These are phyloP conservation scores for Chamaea fasciata DNA, from an alignment of 2,113 vertebrate species.

Conservation along the genomic window DNA sequence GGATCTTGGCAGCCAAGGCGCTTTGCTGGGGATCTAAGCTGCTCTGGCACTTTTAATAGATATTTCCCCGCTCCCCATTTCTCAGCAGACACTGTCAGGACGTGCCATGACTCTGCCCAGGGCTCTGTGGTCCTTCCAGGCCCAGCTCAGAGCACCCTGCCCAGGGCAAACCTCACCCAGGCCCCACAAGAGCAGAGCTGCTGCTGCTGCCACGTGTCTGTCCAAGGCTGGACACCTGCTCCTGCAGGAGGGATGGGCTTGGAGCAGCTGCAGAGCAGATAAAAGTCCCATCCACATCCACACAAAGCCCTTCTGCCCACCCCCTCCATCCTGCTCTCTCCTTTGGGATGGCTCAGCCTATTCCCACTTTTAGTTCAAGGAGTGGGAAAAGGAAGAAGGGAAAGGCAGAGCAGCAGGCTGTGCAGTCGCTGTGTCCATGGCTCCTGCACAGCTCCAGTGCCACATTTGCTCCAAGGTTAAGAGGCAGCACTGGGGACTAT, in stretches of 20 bases:
- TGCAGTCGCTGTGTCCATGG: background rate
- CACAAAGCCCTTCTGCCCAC: background rate
- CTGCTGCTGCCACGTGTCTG: fast-evolving
- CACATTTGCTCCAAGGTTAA: background rate
- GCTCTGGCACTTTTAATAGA: background rate
- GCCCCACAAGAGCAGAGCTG: background rate
- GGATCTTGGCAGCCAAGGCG: fast-evolving
- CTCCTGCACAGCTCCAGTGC: background rate
- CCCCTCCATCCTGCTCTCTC: background rate
- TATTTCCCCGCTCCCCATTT: background rate
- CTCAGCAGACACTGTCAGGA: background rate
- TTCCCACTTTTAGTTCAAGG: background rate
- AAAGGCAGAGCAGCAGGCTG: background rate
- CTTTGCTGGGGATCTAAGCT: background rate
- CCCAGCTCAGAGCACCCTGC: background rate
- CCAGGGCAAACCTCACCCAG: background rate
- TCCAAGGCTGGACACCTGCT: background rate
- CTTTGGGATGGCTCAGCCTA: background rate
- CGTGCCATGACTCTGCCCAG: fast-evolving
- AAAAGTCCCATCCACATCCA: background rate
- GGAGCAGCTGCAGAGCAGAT: background rate
- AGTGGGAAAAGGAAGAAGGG: background rate
- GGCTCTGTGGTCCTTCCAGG: background rate
- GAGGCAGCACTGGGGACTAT: conserved; percentile 1
- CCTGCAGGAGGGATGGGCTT: fast-evolving